Conservation (phyloP, 2,113 vertebrate species). For the Apus apus region DNA sequence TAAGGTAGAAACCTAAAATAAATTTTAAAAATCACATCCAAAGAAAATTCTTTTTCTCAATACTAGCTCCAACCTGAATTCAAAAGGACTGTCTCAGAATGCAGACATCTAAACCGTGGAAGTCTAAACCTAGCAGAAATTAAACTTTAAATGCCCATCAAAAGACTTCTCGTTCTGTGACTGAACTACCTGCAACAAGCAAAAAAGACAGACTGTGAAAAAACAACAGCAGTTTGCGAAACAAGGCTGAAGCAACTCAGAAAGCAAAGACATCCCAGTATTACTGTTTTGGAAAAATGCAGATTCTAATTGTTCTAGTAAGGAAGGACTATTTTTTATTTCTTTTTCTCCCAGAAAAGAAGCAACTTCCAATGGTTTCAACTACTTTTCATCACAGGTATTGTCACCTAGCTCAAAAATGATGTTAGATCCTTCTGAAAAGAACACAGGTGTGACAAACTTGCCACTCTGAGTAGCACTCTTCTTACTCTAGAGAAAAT, state of each 20-base stretch:
- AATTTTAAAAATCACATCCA: neutral
- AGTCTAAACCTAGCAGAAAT: neutral
- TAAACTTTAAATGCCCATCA: neutral
- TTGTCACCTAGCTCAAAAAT: neutral
- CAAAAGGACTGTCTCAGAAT: neutral
- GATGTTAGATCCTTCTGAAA: neutral
- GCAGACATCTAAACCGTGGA: neutral
- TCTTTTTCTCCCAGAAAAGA: neutral
- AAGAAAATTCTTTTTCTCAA: neutral
- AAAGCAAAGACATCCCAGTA: neutral
- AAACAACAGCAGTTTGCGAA: neutral
- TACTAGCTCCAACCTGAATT: neutral
- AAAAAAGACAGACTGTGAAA: neutral
- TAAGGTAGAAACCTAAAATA: neutral
- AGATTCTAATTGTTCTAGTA: neutral
- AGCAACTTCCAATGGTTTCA: neutral
- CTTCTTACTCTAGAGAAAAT: neutral
- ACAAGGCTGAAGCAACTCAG: neutral
- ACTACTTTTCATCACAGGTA: neutral
- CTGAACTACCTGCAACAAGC: neutral
- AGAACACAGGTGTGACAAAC: neutral
- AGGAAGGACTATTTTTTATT: neutral
- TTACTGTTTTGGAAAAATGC: neutral
- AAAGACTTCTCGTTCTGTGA: neutral
- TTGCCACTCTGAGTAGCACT: neutral